Conservation (phyloP, 53 echinoderm and acorn worm species). For the Crossaster papposus region DNA sequence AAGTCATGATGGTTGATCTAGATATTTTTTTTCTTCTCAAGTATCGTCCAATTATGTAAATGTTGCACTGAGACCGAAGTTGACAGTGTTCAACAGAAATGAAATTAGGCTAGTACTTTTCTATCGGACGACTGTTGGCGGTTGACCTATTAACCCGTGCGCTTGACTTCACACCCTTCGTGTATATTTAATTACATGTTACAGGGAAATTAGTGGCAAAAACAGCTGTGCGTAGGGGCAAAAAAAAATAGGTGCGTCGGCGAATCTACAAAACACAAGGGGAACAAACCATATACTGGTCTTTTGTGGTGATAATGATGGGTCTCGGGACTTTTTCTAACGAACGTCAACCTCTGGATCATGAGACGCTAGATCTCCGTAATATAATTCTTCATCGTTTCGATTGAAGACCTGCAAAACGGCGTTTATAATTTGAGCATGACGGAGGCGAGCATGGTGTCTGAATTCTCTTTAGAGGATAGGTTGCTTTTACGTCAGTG, state of each 20-base stretch:
- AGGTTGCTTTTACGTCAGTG: conserved; percentile 22
- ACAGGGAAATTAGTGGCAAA: not conserved
- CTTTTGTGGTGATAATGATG: not conserved
- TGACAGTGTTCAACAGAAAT: not conserved
- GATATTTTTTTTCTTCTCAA: not conserved
- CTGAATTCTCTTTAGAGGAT: not conserved
- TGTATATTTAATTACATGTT: conserved; percentile 3
- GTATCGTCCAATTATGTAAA: conserved; percentile 10
- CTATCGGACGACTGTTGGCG: not conserved
- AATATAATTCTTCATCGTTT: not conserved
- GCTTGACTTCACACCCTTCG: not conserved
- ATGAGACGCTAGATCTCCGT: not conserved
- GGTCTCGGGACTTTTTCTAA: not conserved
- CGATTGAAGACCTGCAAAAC: not conserved
- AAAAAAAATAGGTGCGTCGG: not conserved
- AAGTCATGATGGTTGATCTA: not conserved
- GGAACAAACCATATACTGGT: not conserved
- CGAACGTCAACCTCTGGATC: not conserved
- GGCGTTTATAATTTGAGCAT: not conserved
- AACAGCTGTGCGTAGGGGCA: conserved; percentile 5
- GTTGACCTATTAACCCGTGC: not conserved
- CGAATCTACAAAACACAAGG: not conserved
- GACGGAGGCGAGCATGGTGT: not conserved
- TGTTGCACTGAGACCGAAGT: not conserved
- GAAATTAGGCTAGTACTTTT: not conserved